Conservation (phyloP, 2,113 vertebrate species). For the Sylvilagus bachmani region DNA sequence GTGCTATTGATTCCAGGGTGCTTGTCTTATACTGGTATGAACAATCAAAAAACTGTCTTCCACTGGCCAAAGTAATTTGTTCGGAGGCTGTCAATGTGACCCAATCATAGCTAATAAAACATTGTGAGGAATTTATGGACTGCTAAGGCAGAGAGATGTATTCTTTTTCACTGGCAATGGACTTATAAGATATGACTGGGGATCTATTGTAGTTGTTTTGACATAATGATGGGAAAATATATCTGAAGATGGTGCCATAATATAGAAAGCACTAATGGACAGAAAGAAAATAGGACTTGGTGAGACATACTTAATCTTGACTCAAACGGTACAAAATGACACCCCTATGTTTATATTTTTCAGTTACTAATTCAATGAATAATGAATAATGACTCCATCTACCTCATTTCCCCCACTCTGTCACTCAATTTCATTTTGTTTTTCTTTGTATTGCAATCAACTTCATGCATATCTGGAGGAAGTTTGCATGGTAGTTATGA, state of each 20-base stretch:
- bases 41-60: background rate
- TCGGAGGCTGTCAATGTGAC: background rate
- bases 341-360: background rate
- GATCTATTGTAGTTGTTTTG: background rate
- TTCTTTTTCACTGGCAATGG: background rate
- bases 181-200: background rate
- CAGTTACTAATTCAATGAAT: background rate
- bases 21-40: background rate
- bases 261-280: background rate
- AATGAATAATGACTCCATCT: slow-evolving; percentile 5
- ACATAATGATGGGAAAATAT: background rate
- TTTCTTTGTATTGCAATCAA: background rate
- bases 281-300: background rate
- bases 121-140: background rate
- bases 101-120: background rate
- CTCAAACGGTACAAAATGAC: background rate
- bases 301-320: background rate
- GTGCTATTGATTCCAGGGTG: background rate
- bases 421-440: background rate
- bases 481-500: background rate
- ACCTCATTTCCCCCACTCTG: background rate
- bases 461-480: background rate
- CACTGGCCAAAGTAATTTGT: background rate
- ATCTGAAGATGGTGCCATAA: background rate
- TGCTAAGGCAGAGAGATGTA: background rate